Evolutionary conservation across 2,113 vertebrate genomes (phyloP).

Genomic region (Oreochromis aureus): DNA sequence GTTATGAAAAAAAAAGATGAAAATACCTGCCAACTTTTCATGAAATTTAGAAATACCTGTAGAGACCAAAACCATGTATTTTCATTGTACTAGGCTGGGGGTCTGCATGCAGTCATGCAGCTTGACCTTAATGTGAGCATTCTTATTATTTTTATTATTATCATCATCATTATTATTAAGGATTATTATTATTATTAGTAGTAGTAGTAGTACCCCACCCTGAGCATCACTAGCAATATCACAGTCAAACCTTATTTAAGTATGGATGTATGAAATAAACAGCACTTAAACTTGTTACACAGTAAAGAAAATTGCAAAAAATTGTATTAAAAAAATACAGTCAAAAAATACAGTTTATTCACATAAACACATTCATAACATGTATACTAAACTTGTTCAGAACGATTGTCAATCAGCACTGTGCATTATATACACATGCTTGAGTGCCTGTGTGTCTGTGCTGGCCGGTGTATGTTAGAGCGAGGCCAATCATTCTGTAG

Average conservation of each 20-base stretch:
- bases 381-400: background rate
- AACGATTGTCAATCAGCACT: background rate
- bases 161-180: background rate
- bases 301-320: background rate
- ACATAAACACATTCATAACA: background rate
- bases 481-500: background rate
- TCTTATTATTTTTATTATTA: background rate
- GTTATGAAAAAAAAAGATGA: background rate
- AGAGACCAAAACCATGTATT: background rate
- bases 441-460: background rate
- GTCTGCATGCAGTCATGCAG: background rate
- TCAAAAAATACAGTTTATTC: background rate
- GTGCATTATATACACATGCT: background rate
- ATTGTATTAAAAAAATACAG: background rate
- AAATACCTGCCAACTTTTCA: background rate
- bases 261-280: background rate
- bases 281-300: background rate
- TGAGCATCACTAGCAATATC: background rate
- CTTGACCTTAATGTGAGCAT: background rate
- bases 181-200: background rate
- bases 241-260: background rate
- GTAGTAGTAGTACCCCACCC: background rate
- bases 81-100: background rate
- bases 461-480: background rate
- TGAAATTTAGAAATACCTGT: background rate